Base-by-base conservation (phyloP, 2,888 invertebrate genomes). In the Trichacis sp. region DNA sequence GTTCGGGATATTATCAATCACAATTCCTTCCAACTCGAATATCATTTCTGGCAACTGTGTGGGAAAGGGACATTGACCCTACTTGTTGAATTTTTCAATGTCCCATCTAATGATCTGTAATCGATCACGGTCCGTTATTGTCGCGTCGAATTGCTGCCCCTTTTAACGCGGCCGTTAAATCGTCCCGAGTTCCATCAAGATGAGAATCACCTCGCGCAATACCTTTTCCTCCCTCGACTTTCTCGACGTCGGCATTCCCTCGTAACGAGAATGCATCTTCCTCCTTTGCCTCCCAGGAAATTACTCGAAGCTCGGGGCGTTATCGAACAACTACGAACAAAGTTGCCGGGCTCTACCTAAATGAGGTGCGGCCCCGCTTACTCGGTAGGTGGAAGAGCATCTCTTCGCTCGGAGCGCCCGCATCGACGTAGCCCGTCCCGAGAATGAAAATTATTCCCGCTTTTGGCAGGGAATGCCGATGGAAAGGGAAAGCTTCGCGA, bases 261-360 rank as follows among this genome's bases (percentile, higher is more conserved):
- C 55, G 64, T 64, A 66, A 66, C 64, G 63, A 62, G 66, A 69
- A 64, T 61, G 62, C 64, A 64, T 69, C 66, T 69, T 67, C 64
- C 61, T 54, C 49, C 52, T 20, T 49, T 64, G 52, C 68, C 60
- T 70, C 69, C 67, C 66, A 67, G 69, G 71, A 71, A 71, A 73
- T 73, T 71, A 71, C 72, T 68, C 58, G 66, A 68, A 68, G 71
- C 70, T 70, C 70, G 64, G 71, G 68, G 73, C 70, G 69, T 71
- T 74, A 73, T 74, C 70, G 73, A 73, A 73, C 72, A 70, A 71
- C 70, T 69, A 68, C 68, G 74, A 70, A 71, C 73, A 74, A 73
- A 74, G 71, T 75, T 73, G 70, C 66, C 64, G 68, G 66, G 66
- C 70, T 71, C 70, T 68, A 61, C 68, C 68, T 68, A 73, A 75